Percentiles rank a stretch among this genome's conserved stretches.
Conservation (phyloP, 2,888 invertebrate species). For the Chrysolina haemoptera region DNA sequence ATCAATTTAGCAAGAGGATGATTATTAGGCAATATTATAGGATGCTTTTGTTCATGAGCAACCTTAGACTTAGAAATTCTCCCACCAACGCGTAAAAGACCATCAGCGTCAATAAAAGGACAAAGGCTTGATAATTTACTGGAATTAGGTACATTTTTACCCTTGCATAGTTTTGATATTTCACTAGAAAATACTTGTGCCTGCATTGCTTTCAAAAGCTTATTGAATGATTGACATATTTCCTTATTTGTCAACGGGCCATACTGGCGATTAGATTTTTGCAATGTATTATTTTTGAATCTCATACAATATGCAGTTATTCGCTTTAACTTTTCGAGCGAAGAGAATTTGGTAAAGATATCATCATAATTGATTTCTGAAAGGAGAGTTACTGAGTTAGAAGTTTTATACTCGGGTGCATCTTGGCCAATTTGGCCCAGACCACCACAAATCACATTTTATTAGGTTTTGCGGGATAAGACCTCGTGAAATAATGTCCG, state of each 20-base stretch:
- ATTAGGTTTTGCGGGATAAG: background rate
- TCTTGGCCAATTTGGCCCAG: background rate
- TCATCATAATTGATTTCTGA: background rate
- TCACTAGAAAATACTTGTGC: background rate
- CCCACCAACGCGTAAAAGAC: too few relatives aligned
- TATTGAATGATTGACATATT: background rate
- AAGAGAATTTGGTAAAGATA: constrained; percentile 7
- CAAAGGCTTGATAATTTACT: too few relatives aligned
- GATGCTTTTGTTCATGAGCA: background rate
- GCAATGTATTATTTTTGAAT: constrained; percentile 15
- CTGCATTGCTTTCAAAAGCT: background rate
- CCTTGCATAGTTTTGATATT: background rate
- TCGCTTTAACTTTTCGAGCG: constrained; percentile 2
- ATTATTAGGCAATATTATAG: background rate
- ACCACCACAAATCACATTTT: constrained; percentile 2
- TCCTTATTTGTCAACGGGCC: background rate
- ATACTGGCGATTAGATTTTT: background rate
- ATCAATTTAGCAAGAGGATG: background rate
- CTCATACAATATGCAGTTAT: background rate
- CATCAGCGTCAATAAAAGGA: too few relatives aligned
- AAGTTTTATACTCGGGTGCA: background rate
- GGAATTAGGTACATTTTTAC: background rate
- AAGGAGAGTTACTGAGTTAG: background rate
- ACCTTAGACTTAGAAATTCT: too few relatives aligned
- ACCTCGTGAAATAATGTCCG: constrained; percentile 23